A percentile compares a stretch with the other conserved stretches of the same genome.
Evolutionary conservation across 53 echinoderm and acorn worm genomes (phyloP).

Genomic region (Echinarachnius parma): DNA sequence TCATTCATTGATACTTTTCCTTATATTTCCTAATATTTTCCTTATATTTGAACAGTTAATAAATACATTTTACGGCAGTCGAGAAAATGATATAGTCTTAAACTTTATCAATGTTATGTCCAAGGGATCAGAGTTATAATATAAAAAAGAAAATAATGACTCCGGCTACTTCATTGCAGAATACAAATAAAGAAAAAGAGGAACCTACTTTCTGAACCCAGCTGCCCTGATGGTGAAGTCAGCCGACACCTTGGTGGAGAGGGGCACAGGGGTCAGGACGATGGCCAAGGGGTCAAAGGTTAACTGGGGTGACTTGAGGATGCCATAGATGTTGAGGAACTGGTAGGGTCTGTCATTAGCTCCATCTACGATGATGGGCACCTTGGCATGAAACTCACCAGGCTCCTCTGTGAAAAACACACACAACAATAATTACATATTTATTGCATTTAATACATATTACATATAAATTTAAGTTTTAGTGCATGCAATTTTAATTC

Average conservation of each 20-base stretch:
- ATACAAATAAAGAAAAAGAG: not conserved
- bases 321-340: conserved; percentile 71
- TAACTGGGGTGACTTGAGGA: conserved; percentile 86
- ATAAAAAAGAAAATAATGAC: not conserved
- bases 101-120: no score
- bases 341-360: conserved; percentile 71
- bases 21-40: no score
- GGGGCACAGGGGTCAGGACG: conserved; percentile 87
- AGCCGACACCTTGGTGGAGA: conserved; percentile 82
- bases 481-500: no score
- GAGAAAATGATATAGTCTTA: no score
- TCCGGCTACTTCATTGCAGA: not conserved
- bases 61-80: no score
- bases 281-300: conserved; percentile 96
- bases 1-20: no score
- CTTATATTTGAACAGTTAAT: no score
- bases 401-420: conserved; percentile 66
- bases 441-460: no score
- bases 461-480: no score
- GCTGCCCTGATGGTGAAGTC: conserved; percentile 92
- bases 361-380: conserved; percentile 73
- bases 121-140: no score
- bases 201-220: conserved; percentile 81
- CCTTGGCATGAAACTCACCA: conserved; percentile 85
- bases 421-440: no score